phyloP scores from a whole-genome alignment of 2,888 invertebrate species.

The Drosophila colorata region DNA sequence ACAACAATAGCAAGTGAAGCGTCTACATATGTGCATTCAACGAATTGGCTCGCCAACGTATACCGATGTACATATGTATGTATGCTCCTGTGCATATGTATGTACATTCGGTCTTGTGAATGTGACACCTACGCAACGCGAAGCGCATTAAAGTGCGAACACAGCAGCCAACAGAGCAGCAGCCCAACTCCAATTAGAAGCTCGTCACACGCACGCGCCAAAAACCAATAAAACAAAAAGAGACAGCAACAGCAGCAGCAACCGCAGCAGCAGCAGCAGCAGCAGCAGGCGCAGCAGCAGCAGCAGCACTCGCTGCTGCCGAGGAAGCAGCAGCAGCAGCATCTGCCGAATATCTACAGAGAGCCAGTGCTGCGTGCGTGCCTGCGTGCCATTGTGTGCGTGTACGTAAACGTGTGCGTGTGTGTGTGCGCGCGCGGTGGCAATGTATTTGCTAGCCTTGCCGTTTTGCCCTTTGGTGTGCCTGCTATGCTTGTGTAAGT shows the following conservation, averaged over 20 bases:
- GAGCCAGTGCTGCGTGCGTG: slow-evolving; percentile 31
- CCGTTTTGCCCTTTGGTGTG: slow-evolving; percentile 78
- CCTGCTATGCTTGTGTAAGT: slow-evolving; percentile 73
- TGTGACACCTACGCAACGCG: slow-evolving; percentile 65
- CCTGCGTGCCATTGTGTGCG: slow-evolving; percentile 18
- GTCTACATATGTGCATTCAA: slow-evolving; percentile 20
- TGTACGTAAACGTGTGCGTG: slow-evolving; percentile 22
- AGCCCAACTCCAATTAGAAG: slow-evolving; percentile 19
- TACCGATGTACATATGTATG: slow-evolving; percentile 60
- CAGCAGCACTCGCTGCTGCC: slow-evolving; percentile 2
- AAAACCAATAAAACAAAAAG: slow-evolving; percentile 45
- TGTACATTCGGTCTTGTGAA: slow-evolving; percentile 49
- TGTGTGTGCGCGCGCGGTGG: slow-evolving; percentile 45
- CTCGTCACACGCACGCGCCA: slow-evolving; percentile 54
- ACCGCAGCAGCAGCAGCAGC: slow-evolving; percentile 20
- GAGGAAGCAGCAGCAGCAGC: slow-evolving; percentile 3
- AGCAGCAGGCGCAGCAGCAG: slow-evolving; percentile 7
- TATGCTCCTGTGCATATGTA: slow-evolving; percentile 31
- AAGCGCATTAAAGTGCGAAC: slow-evolving; percentile 61
- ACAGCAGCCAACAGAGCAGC: slow-evolving; percentile 36
- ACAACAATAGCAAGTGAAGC: slow-evolving; percentile 6
- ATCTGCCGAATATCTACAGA: slow-evolving; percentile 19
- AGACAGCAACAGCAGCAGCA: slow-evolving; percentile 50
- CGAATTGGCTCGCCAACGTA: slow-evolving; percentile 32
- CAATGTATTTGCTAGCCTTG: slow-evolving; percentile 76